Percentiles rank a stretch among this genome's conserved stretches.
Conservation (phyloP, 2,797 vertebrate genomes). For the Anniella stebbinsi region DNA sequence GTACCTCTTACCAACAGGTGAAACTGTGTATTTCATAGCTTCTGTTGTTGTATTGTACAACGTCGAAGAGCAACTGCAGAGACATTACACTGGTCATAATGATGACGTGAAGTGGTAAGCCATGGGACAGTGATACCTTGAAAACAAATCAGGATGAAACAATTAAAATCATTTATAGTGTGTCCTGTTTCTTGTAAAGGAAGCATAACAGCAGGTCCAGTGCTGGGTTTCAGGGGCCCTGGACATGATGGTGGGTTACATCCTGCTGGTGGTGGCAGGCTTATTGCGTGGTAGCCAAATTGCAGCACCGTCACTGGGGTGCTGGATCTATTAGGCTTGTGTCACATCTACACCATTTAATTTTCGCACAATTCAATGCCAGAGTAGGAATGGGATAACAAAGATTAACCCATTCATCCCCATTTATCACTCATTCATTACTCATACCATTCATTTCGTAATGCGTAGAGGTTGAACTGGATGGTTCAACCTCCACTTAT, state of each 20-base stretch:
- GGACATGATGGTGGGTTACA: not conserved
- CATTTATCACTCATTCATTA: not conserved
- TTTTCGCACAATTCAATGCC: not conserved
- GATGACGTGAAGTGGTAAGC: slow-evolving; percentile 98
- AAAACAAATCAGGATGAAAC: not conserved
- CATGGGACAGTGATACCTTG: not conserved
- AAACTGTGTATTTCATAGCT: slow-evolving; percentile 98
- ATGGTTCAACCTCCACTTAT: not conserved
- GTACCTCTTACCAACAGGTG: slow-evolving; percentile 95
- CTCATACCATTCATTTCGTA: not conserved
- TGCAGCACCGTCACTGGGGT: not conserved
- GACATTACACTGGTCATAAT: slow-evolving; percentile 95
- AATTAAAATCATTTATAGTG: not conserved
- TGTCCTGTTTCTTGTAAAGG: not conserved
- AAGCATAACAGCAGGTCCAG: not conserved
- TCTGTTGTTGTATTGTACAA: slow-evolving; percentile 97
- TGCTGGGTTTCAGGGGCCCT: not conserved
- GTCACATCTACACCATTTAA: not conserved
- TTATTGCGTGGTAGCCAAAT: not conserved
- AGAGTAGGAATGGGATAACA: not conserved
- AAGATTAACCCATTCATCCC: not conserved
- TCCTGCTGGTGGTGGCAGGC: not conserved
- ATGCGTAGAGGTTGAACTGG: not conserved
- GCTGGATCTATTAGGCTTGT: not conserved
- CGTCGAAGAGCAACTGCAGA: slow-evolving; percentile 95